A percentile compares a stretch with the other conserved stretches of the same genome.
Evolutionary conservation across 2,888 invertebrate species (phyloP).

Genomic region (Agonopterix heracliana): DNA sequence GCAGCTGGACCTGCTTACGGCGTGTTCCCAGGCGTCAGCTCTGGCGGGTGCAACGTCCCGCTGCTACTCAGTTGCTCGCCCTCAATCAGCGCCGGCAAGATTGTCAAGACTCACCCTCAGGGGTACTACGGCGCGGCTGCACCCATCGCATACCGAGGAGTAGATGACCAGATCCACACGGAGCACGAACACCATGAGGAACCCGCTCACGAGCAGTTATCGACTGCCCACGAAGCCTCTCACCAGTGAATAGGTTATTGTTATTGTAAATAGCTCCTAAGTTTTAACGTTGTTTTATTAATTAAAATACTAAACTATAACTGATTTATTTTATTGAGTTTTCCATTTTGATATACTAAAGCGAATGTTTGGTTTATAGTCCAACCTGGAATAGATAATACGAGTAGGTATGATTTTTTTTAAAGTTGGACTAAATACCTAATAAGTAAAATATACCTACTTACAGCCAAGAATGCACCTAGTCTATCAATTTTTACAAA

Average conservation of each 20-base stretch:
- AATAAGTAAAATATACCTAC: too few species aligned
- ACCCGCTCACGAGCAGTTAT: conserved; percentile 13
- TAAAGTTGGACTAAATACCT: too few species aligned
- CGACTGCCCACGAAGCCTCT: not conserved
- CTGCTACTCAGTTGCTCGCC: conserved; percentile 61
- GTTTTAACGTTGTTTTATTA: not conserved
- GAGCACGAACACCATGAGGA: conserved; percentile 21
- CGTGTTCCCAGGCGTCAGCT: conserved; percentile 52
- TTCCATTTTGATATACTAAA: not conserved
- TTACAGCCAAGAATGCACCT: too few species aligned
- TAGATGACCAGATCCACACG: conserved; percentile 22
- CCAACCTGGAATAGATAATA: too few species aligned
- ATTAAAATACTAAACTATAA: not conserved
- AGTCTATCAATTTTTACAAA: too few species aligned
- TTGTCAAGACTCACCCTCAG: conserved; percentile 31
- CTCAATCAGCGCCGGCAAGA: conserved; percentile 44
- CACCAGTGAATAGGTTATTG: conserved; percentile 1
- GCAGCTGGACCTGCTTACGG: conserved; percentile 38
- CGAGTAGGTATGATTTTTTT: too few species aligned
- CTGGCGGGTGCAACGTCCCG: conserved; percentile 50
- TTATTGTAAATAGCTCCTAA: not conserved
- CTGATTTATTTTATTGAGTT: not conserved
- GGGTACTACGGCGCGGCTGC: conserved; percentile 10
- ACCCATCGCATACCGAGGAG: conserved; percentile 35
- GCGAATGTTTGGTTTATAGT: too few species aligned